Base-by-base conservation (phyloP, 2,797 vertebrate species). In the Chiroxiphia lanceolata region DNA sequence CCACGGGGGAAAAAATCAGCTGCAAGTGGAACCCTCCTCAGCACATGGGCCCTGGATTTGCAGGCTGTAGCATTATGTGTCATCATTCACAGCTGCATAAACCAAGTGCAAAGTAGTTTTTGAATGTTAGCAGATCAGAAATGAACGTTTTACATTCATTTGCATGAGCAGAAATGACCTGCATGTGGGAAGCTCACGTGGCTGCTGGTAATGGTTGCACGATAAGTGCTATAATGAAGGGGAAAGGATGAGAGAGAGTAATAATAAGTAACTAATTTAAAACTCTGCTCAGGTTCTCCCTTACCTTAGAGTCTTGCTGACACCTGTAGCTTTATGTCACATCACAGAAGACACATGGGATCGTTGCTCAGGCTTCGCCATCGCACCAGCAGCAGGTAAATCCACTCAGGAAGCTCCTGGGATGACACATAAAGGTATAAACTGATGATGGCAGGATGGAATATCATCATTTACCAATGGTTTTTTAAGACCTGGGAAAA, bases 201-300 rank as follows among this genome's bases (percentile, higher is more conserved):
- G 78, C 83, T 60, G 87, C 69, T 74, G 72, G 77, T 27, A 77
- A 70, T 22, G 53, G 53, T 56, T 85, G 74, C 75, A 76, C 44
- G 88, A 23, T 1, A 26, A 2, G 1, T 54, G 77, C 26, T 26
- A 19, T 8, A 75, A 82, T 29, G 40, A 83, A 67, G 0, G 79
- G 80, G 61, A 51, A 76, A 75, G 21, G 63, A 83, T 87, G 84
- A 85, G 40, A 70, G 54, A 64, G 38, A 64, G 26, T 42, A 87
- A 2, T 12, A 88, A 83, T 72, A 63, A 91, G 33, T 75, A 54
- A 87, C n/a, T 70, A 9, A 93, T 91, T 93, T 44, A 56, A 83
- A 84, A 29, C 88, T 36, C 63, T 79, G 40, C 50, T 90, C 40
- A 25, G 51, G 42, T 82, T 67, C 60, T 90, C 48, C 53, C 63